Base-by-base conservation (phyloP, 1,140 invertebrate genomes). In the Cotesia glomerata region DNA sequence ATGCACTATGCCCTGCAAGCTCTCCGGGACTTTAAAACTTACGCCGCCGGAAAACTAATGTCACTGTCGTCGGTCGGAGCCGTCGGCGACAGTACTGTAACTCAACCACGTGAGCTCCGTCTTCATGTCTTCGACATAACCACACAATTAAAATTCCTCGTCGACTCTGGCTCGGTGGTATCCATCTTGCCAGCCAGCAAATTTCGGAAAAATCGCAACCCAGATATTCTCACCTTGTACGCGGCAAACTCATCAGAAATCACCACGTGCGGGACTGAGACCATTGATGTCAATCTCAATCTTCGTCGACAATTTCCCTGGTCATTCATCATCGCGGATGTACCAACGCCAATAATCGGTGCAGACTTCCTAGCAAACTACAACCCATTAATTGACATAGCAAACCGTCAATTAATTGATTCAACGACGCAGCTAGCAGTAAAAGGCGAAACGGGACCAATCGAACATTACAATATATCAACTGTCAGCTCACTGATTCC, bases 171-270 rank as follows among this genome's bases (percentile, higher is more conserved):
- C 18, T 71, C 69, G 8, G 63, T 66, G n/a, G 26, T 66, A 66
- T 68, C 72, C 16, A 58, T 62, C 34, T 35, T 74, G 7, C 72
- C 72, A 36, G 32, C 39, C 45, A 61, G 13, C 11, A 34, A 34
- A 16, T 45, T 69, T 13, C 39, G 66, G 7, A 32, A 58, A 32
- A 62, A 68, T 32, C 71, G n/a, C 14, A 58, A 58, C 13, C 32
- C 16, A 0, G 13, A 4, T 4, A 58, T 13, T 5, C 16, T 73
- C 34, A 69, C 35, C 13, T 36, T 75, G 36, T 69, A 65, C 56
- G 75, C 75, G 35, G 75, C 75, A 9, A 74, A 74, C 36, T 59
- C 67, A 45, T 63, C 75, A 9, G 54, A 34, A 36, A 76, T 76
- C 16, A 18, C 9, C 2, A 74, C 65, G 5, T 76, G 34, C 54